These are phyloP conservation scores for Nomada ruficornis DNA, from an alignment of 2,888 invertebrate genomes.

Conservation along the genomic window DNA sequence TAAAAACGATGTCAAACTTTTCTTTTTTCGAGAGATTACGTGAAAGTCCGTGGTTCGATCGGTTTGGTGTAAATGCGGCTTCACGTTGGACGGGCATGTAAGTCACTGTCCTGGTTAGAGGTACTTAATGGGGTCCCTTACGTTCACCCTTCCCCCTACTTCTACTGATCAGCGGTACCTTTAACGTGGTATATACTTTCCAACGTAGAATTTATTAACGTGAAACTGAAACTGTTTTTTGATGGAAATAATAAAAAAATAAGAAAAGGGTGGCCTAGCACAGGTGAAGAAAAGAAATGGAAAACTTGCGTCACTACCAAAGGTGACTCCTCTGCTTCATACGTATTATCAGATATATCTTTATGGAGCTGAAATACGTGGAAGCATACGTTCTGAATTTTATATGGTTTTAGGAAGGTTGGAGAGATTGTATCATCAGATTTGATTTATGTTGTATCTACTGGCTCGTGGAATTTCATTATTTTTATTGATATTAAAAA, in stretches of 20 bases:
- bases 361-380: not conserved
- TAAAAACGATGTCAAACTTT: not conserved
- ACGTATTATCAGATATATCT: too few species aligned
- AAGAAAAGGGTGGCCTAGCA: not conserved
- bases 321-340: not conserved
- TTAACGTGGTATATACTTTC: conserved; percentile 28
- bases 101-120: conserved; percentile 60
- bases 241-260: not conserved
- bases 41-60: conserved; percentile 25
- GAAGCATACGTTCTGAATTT: not conserved
- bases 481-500: not conserved
- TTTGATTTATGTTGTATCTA: not conserved
- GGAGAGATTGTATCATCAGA: not conserved
- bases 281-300: not conserved
- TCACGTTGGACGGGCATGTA: conserved; percentile 45
- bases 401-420: not conserved
- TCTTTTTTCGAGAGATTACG: conserved; percentile 25
- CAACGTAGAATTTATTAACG: conserved; percentile 37
- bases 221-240: conserved; percentile 10
- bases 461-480: not conserved
- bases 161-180: conserved; percentile 37
- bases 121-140: conserved; percentile 59
- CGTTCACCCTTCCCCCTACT: conserved; percentile 37
- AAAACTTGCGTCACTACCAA: conserved; percentile 23
- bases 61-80: conserved; percentile 50